Base-by-base conservation (phyloP, 2,113 vertebrate genomes). In the Xerus inauris region DNA sequence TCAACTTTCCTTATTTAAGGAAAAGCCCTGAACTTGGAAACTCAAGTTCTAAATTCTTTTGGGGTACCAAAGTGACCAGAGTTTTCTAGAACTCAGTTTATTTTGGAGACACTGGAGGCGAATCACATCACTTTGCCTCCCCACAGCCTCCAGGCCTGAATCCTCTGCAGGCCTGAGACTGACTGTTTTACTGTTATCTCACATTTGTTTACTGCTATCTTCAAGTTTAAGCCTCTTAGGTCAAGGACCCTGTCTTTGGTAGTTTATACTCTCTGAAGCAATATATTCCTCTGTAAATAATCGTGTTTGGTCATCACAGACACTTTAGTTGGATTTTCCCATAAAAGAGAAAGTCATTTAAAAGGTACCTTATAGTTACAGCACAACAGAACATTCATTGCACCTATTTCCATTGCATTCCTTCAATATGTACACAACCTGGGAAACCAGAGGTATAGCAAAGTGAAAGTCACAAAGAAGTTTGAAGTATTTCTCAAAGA, bases 271-370 rank as follows among this genome's bases (percentile, higher is more conserved):
- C 92, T 96, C 38, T 96, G 64, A 91, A 91, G 93, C 75, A 83
- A 93, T 96, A 93, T 89, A 96, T 19, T 86, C 22, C 86, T 96
- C 40, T 81, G 80, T 96, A 96, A 96, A 95, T 97, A 97, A 96
- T 76, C 91, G 51, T 87, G 69, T 87, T 97, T 89, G 80, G n/a
- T 89, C 86, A 93, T 87, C 64, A 84, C 11, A n/a, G 94, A 87
- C 64, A 96, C 83, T 91, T 96, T 83, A 87, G 8, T 51, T 87
- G 86, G 69, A 89, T 84, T 96, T 96, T 87, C 65, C 47, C 76
- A 83, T 88, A 91, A 96, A 97, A 94, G 22, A 91, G 38, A 89
- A 94, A 86, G 77, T 76, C 94, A 91, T 97, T 96, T 94, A 91
- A 92, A 95, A 42, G 14, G 40, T 65, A 6, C 57, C 89, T 92